Evolutionary conservation across 2,888 invertebrate genomes (phyloP).

Genomic region (Eupithecia tripunctaria): DNA sequence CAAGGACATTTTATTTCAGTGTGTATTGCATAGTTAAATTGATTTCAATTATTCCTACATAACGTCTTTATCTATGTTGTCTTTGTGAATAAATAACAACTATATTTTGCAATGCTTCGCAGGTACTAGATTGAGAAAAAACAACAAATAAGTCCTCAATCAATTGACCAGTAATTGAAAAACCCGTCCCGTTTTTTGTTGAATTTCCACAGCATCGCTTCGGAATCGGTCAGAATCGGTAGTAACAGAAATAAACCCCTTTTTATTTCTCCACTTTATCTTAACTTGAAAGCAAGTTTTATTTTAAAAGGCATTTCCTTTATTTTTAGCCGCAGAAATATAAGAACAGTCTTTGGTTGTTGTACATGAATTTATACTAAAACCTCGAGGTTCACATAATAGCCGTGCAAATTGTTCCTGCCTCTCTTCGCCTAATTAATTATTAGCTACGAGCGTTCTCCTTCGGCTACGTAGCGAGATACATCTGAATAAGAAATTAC

Average conservation of each 20-base stretch:
- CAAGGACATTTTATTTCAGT: neutral
- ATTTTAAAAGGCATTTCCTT: neutral
- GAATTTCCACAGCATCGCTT: neutral
- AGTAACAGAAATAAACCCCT: neutral
- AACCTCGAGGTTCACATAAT: conserved; percentile 47
- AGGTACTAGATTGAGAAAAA: conserved; percentile 5
- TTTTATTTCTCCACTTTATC: neutral
- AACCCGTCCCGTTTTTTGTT: neutral
- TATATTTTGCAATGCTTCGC: neutral
- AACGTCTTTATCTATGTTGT: neutral
- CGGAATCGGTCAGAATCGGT: neutral
- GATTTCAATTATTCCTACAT: neutral
- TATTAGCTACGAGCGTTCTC: conserved; percentile 47
- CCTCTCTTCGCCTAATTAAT: conserved; percentile 54
- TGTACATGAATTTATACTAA: conserved; percentile 45
- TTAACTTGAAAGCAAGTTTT: neutral
- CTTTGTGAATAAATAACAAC: neutral
- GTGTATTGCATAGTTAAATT: neutral
- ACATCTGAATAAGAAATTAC: conserved; percentile 46
- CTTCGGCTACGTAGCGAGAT: conserved; percentile 41
- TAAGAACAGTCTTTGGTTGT: conserved; percentile 9
- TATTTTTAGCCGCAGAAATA: neutral
- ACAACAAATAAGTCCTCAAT: conserved; percentile 14
- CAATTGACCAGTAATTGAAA: conserved; percentile 22
- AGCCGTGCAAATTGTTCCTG: conserved; percentile 50